Conservation (phyloP, 2,888 invertebrate genomes). For the Scaptomyza tumidula region DNA sequence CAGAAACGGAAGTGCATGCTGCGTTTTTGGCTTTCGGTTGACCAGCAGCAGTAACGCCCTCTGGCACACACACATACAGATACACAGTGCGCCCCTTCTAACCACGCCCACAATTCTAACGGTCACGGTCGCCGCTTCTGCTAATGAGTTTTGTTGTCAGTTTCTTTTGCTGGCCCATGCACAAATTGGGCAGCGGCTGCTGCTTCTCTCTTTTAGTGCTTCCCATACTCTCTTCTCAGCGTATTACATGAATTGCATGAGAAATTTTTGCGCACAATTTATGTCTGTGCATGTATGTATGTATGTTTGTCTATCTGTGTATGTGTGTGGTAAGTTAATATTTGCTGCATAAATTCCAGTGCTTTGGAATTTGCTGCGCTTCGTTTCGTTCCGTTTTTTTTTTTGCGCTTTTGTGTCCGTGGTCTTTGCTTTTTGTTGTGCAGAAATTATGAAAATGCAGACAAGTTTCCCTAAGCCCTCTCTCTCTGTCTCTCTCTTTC, state of each 20-base stretch:
- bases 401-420: conserved; percentile 52
- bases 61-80: conserved; percentile 15
- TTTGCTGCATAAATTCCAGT: conserved; percentile 76
- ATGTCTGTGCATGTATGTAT: conserved; percentile 35
- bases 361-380: conserved; percentile 68
- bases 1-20: conserved; percentile 66
- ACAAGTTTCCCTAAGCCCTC: conserved; percentile 9
- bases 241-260: conserved; percentile 56
- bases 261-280: conserved; percentile 51
- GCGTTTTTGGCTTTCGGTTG: conserved; percentile 70
- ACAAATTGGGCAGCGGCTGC: conserved; percentile 63
- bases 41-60: conserved; percentile 58
- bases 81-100: background rate
- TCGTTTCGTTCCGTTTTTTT: conserved; percentile 44
- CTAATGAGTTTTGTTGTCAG: conserved; percentile 80
- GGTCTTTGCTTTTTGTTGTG: conserved; percentile 55
- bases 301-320: conserved; percentile 31
- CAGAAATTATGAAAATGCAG: conserved; percentile 71
- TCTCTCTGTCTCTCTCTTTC: conserved; percentile 8
- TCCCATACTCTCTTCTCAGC: conserved; percentile 6
- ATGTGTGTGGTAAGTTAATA: conserved; percentile 72
- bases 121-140: conserved; percentile 75
- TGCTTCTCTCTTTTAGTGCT: conserved; percentile 7
- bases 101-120: conserved; percentile 57
- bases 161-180: conserved; percentile 63